phyloP scores from a whole-genome alignment of 2,888 invertebrate species.

The Lochmaea crataegi region DNA sequence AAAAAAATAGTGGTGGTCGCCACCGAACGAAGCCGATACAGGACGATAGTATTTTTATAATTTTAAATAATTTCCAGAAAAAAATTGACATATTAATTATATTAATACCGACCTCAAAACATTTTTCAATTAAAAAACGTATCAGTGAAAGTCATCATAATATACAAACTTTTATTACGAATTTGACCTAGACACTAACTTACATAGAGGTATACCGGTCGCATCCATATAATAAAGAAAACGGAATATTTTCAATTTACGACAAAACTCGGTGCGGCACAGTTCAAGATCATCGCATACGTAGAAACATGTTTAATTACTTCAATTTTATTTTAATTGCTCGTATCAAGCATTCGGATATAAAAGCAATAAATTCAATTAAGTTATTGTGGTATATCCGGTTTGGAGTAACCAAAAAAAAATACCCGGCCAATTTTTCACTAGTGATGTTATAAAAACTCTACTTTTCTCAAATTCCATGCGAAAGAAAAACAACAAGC shows the following conservation, averaged over 20 bases:
- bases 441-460: neutral
- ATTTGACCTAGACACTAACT: neutral
- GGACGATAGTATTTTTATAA: too few relatives aligned
- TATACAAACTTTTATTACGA: neutral
- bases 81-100: neutral
- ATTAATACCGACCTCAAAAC: neutral
- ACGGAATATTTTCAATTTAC: neutral
- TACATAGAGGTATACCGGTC: neutral
- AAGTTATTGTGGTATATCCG: neutral
- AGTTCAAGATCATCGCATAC: neutral
- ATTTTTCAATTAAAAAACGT: neutral
- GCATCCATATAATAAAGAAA: neutral
- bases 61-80: too few relatives aligned
- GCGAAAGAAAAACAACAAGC: too few relatives aligned
- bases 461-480: too few relatives aligned
- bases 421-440: neutral
- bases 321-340: neutral
- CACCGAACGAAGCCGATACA: too few relatives aligned
- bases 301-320: neutral
- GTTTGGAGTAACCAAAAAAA: neutral
- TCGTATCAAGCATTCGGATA: neutral
- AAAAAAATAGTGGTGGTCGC: too few relatives aligned
- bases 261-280: neutral
- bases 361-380: constrained; percentile 6
- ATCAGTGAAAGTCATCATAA: constrained; percentile 3